phyloP scores from a whole-genome alignment of 2,888 invertebrate genomes.

The Amblyjoppa proteus region DNA sequence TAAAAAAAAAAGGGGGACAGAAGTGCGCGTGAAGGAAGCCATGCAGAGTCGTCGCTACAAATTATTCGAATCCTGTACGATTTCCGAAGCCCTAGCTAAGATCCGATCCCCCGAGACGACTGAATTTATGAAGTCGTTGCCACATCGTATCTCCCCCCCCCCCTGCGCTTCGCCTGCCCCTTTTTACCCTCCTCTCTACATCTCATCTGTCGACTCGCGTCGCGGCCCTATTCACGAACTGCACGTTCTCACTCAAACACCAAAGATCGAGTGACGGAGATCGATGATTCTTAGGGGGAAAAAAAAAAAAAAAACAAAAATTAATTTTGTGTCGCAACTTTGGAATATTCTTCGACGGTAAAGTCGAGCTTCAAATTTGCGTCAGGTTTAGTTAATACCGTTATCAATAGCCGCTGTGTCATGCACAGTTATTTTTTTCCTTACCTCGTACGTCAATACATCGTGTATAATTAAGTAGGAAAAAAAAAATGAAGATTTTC shows the following conservation, averaged over 20 bases:
- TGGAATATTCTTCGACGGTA: conserved; percentile 11
- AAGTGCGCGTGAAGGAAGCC: conserved; percentile 76
- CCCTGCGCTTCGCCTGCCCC: not conserved
- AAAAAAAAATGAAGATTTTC: not conserved
- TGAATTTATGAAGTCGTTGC: conserved; percentile 82
- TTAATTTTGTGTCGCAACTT: conserved; percentile 38
- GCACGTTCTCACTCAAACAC: conserved; percentile 31
- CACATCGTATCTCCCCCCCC: conserved; percentile 71
- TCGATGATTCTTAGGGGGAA: conserved; percentile 31
- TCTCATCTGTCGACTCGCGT: conserved; percentile 72
- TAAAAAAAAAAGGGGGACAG: conserved; percentile 55
- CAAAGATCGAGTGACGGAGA: conserved; percentile 55
- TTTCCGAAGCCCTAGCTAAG: conserved; percentile 84
- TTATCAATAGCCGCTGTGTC: conserved; percentile 15
- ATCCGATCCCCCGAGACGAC: conserved; percentile 77
- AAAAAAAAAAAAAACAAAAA: conserved; percentile 28
- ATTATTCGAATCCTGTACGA: conserved; percentile 85
- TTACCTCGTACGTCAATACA: conserved; percentile 11
- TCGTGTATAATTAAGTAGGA: conserved; percentile 28
- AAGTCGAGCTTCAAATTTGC: conserved; percentile 35
- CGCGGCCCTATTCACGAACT: conserved; percentile 68
- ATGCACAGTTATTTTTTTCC: conserved; percentile 9
- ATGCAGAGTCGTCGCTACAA: conserved; percentile 75
- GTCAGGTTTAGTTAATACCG: conserved; percentile 46
- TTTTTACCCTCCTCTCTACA: conserved; percentile 40